Evolutionary conservation across 2,113 vertebrate genomes (phyloP).

Genomic region (Morone saxatilis): DNA sequence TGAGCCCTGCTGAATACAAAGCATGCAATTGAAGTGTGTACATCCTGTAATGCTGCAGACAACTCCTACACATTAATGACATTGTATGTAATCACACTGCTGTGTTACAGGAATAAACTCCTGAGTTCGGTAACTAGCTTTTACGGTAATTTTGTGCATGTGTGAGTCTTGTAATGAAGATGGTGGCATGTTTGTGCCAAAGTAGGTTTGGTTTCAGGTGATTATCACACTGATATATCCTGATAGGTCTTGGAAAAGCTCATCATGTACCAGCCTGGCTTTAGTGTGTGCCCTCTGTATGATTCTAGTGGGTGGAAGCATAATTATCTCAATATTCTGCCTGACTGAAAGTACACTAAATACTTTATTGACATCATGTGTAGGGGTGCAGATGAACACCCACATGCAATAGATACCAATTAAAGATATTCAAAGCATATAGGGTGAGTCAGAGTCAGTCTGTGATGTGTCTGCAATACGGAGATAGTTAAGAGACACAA

Average conservation of each 20-base stretch:
- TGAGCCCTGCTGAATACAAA: conserved; percentile 55
- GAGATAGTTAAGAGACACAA: conserved; percentile 26
- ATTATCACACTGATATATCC: conserved; percentile 30
- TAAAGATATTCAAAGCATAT: conserved; percentile 47
- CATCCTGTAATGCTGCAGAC: conserved; percentile 25
- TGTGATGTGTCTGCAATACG: conserved; percentile 5
- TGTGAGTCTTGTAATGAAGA: background rate
- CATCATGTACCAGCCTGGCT: conserved; percentile 13
- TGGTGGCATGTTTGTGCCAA: conserved; percentile 2
- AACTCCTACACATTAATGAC: background rate
- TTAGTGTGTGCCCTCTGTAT: conserved; percentile 12
- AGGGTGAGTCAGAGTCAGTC: conserved; percentile 35
- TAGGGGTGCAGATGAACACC: conserved; percentile 35
- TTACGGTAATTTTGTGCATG: conserved; percentile 22
- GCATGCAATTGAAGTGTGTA: conserved; percentile 28
- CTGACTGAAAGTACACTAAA: conserved; percentile 43
- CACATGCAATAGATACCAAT: conserved; percentile 44
- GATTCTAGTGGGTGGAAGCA: conserved; percentile 44
- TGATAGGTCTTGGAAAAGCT: conserved; percentile 6
- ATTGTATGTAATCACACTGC: conserved; percentile 17
- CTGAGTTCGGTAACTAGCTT: background rate
- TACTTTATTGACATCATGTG: conserved; percentile 35
- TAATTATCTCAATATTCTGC: conserved; percentile 59
- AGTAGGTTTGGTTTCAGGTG: background rate
- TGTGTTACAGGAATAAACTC: background rate